Conservation (phyloP, 2,113 vertebrate genomes). For the Numida meleagris region DNA sequence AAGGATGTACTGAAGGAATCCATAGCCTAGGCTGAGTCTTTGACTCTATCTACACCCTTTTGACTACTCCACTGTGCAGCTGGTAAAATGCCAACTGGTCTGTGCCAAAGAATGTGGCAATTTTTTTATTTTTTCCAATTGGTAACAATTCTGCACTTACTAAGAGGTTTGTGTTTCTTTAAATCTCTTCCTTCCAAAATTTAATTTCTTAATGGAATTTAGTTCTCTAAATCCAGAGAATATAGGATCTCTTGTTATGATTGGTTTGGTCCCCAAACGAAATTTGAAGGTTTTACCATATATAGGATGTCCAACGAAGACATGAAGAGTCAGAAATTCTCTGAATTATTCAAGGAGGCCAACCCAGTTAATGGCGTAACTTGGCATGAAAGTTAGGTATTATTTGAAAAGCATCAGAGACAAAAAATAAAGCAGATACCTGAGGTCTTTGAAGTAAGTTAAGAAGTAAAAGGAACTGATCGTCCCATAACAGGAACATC, state of each 20-base stretch:
- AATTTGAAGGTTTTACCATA: neutral
- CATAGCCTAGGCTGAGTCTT: neutral
- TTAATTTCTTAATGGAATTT: neutral
- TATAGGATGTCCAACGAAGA: neutral
- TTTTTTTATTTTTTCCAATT: neutral
- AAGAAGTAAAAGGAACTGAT: neutral
- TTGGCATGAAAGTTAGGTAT: neutral
- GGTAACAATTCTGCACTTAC: neutral
- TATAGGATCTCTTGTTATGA: neutral
- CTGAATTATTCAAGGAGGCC: neutral
- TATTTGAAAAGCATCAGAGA: neutral
- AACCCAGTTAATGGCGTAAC: neutral
- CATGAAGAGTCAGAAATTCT: neutral
- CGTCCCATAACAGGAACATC: neutral
- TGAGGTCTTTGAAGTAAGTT: neutral
- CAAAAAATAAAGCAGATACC: neutral
- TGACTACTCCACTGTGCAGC: neutral
- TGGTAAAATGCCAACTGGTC: neutral
- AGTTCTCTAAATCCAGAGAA: neutral
- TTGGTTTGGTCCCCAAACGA: neutral
- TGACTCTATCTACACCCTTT: neutral
- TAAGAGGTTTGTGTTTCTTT: neutral
- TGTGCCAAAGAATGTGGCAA: neutral
- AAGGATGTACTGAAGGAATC: neutral
- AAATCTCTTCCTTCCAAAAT: neutral